These are phyloP conservation scores for Silurus aristotelis DNA, from an alignment of 2,797 vertebrate species.

Conservation along the genomic window DNA sequence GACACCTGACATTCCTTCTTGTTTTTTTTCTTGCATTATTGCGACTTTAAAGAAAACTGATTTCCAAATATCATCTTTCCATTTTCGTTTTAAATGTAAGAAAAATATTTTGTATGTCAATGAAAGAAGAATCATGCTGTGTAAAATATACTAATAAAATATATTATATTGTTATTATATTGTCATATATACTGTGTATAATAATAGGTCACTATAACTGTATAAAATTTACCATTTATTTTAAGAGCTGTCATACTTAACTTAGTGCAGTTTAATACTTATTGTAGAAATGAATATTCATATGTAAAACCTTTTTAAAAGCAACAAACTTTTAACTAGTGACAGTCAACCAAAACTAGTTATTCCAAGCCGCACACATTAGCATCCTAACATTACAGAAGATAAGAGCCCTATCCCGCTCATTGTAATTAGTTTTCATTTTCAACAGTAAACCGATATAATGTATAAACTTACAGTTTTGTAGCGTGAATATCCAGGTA, in stretches of 20 bases:
- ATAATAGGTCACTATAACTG: not conserved
- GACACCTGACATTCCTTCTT: no score
- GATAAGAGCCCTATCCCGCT: not conserved
- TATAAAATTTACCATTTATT: not conserved
- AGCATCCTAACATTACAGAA: not conserved
- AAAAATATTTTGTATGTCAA: not conserved
- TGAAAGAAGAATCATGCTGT: not conserved
- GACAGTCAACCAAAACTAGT: no score
- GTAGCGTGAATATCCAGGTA: slow-evolving; percentile 73
- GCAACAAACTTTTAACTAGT: not conserved
- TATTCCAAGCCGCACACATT: not conserved
- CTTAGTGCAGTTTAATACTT: not conserved
- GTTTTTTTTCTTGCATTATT: not conserved
- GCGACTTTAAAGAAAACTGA: not conserved
- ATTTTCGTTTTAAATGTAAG: not conserved
- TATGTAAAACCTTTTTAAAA: not conserved
- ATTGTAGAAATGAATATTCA: not conserved
- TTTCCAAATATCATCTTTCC: not conserved
- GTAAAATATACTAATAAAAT: not conserved
- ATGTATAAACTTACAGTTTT: slow-evolving; percentile 76
- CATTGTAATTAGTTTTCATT: not conserved
- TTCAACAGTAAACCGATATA: not conserved
- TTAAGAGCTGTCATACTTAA: not conserved
- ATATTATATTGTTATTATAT: no score
- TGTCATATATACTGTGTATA: no score